phyloP scores from a whole-genome alignment of 2,888 invertebrate genomes.

The Aproaerema taeniolella region DNA sequence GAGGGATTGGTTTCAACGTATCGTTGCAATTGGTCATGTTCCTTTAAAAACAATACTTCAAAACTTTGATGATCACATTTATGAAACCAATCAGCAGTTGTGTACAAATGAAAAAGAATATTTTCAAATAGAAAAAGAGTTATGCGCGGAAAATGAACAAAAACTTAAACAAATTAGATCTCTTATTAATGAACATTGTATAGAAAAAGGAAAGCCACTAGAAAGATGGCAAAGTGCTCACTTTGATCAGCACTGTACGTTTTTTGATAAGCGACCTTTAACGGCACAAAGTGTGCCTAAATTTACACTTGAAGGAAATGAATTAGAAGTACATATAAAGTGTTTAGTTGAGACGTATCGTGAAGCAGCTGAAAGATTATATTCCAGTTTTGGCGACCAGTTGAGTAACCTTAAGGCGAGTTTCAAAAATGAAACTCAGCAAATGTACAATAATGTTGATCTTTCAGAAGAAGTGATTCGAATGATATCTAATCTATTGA shows the following conservation, averaged over 20 bases:
- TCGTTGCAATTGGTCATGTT: conserved; percentile 41
- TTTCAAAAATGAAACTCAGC: not conserved
- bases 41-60: conserved; percentile 50
- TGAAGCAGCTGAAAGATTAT: no score
- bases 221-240: no score
- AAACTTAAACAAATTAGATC: conserved; percentile 35
- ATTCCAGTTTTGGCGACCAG: no score
- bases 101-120: conserved; percentile 54
- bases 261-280: not conserved
- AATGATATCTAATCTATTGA: conserved; percentile 23
- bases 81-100: conserved; percentile 58
- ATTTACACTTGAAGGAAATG: no score
- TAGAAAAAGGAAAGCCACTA: conserved; percentile 16
- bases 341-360: no score
- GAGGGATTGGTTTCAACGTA: conserved; percentile 44
- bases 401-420: not conserved
- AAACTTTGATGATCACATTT: conserved; percentile 54
- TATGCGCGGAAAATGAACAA: conserved; percentile 43
- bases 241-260: no score
- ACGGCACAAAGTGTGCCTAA: conserved; percentile 22
- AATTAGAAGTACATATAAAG: no score
- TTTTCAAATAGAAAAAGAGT: conserved; percentile 43
- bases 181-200: conserved; percentile 42
- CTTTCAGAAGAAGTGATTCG: not conserved
- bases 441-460: not conserved